phyloP scores from a whole-genome alignment of 1,140 invertebrate genomes.

The Conus betulinus region DNA sequence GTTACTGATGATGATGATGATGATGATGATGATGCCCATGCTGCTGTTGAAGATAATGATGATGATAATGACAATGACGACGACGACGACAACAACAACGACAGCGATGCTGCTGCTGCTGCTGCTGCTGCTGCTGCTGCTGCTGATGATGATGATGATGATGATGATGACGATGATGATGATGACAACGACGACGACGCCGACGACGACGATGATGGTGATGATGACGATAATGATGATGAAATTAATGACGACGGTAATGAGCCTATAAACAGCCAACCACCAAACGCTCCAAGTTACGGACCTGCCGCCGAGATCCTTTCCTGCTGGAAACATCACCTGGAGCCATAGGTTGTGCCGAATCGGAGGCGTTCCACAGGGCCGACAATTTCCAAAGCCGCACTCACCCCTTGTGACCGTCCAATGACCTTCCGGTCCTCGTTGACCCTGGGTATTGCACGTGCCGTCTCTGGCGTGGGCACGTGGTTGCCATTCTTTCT shows the following conservation, averaged over 20 bases:
- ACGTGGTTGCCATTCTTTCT: background rate
- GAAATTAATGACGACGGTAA: background rate
- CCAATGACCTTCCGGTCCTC: background rate
- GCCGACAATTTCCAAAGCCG: no score
- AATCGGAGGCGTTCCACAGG: no score
- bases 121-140: no score
- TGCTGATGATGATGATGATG: no score
- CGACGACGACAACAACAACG: no score
- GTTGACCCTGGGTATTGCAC: background rate
- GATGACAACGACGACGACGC: background rate
- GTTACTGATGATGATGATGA: no score
- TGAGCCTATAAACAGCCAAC: background rate
- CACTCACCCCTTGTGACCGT: background rate
- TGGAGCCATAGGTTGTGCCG: background rate
- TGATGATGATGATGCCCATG: no score
- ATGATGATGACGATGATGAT: no score
- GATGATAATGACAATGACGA: no score
- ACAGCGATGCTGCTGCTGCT: no score
- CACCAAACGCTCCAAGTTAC: background rate
- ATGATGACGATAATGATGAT: background rate
- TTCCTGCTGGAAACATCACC: background rate
- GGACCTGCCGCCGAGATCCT: background rate
- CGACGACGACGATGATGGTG: background rate
- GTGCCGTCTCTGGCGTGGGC: background rate
- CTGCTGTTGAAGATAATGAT: no score